Percentiles rank a stretch among this genome's conserved stretches.
Conservation (phyloP, 2,888 invertebrate genomes). For the Chrysolina oricalcia region DNA sequence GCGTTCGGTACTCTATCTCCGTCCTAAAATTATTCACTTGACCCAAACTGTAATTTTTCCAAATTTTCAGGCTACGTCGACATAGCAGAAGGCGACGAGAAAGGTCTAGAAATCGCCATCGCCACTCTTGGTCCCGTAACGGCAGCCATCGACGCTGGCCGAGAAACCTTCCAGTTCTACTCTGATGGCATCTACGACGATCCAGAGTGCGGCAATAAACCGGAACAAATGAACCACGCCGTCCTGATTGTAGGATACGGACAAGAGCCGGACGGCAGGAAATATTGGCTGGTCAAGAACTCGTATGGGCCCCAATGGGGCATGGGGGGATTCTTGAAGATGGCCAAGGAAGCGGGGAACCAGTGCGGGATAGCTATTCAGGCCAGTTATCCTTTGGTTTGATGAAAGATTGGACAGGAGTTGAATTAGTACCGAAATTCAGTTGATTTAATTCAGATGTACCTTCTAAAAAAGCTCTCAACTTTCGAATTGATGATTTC, state of each 20-base stretch:
- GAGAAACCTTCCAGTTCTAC: slow-evolving; percentile 90
- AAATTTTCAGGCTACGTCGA: slow-evolving; percentile 80
- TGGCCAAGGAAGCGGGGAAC: slow-evolving; percentile 73
- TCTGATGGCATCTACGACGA: slow-evolving; percentile 87
- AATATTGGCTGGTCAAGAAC: slow-evolving; percentile 83
- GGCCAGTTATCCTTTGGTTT: slow-evolving; percentile 89
- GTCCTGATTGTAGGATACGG: slow-evolving; percentile 88
- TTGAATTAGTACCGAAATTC: not conserved
- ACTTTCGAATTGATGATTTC: too few species aligned
- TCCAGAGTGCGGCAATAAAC: slow-evolving; percentile 78
- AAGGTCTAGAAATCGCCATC: slow-evolving; percentile 83
- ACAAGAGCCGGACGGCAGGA: slow-evolving; percentile 75
- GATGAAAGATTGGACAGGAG: not conserved
- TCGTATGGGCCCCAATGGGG: slow-evolving; percentile 75
- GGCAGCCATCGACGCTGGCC: slow-evolving; percentile 92
- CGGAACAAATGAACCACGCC: slow-evolving; percentile 85
- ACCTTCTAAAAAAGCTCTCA: too few species aligned
- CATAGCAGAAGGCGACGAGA: slow-evolving; percentile 82
- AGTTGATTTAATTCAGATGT: not conserved
- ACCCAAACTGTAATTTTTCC: slow-evolving; percentile 54
- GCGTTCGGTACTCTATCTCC: too few species aligned
- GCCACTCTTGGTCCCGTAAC: slow-evolving; percentile 90
- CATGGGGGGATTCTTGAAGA: slow-evolving; percentile 66
- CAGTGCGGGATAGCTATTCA: slow-evolving; percentile 89
- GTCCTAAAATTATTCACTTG: too few species aligned